Evolutionary conservation across 2,797 vertebrate species (phyloP).

Genomic region (Sparus aurata): DNA sequence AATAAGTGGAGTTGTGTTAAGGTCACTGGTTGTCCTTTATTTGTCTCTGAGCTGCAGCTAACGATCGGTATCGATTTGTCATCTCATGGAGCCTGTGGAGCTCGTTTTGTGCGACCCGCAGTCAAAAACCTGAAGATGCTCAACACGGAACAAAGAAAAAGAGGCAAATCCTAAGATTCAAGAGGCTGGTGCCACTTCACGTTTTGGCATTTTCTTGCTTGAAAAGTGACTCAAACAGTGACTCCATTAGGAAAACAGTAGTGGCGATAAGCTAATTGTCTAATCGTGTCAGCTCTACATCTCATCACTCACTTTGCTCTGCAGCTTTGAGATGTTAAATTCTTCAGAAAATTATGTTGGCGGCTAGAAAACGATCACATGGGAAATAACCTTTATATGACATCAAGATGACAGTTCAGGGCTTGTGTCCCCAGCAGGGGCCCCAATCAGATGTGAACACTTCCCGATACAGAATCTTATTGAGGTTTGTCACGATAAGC

Average conservation of each 20-base stretch:
- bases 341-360: constrained; percentile 1
- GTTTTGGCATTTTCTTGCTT: not conserved
- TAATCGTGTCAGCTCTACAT: not conserved
- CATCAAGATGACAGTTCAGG: not conserved
- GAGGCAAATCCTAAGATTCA: not conserved
- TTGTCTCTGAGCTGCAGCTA: not conserved
- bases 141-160: not conserved
- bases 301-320: constrained; percentile 12
- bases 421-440: constrained; percentile 13
- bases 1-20: not conserved
- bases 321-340: constrained; percentile 4
- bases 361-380: not conserved
- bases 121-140: not conserved
- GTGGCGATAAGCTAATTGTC: not conserved
- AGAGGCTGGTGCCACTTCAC: not conserved
- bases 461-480: not conserved
- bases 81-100: not conserved
- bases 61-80: not conserved
- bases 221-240: not conserved
- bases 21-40: constrained; percentile 22
- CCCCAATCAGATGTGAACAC: constrained; percentile 21
- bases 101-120: not conserved
- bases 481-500: constrained; percentile 3
- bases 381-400: constrained; percentile 10
- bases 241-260: not conserved